These are phyloP conservation scores for Mesochorus sp. DNA, from an alignment of 2,888 invertebrate genomes.

Conservation along the genomic window DNA sequence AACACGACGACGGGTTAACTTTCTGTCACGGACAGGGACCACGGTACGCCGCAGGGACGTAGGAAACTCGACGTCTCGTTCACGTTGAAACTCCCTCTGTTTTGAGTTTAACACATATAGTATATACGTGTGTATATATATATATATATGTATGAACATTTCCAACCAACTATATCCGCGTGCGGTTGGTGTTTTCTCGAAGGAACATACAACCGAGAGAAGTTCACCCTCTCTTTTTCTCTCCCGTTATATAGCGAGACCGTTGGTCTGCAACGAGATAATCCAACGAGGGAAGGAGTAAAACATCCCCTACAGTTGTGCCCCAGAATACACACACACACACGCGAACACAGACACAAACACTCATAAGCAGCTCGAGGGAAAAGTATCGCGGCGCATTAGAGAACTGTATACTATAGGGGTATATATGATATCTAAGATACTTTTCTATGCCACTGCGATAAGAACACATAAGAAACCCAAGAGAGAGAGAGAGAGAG, in stretches of 20 bases:
- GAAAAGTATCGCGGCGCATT: conserved; percentile 21
- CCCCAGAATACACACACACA: neutral
- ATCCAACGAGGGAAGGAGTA: neutral
- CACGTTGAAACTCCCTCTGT: conserved; percentile 43
- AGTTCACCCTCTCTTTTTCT: neutral
- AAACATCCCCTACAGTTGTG: neutral
- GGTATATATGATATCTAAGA: conserved; percentile 37
- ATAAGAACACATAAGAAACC: conserved; percentile 24
- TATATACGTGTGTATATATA: neutral
- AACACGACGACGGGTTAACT: conserved; percentile 66
- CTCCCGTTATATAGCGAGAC: neutral
- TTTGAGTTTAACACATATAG: conserved; percentile 5
- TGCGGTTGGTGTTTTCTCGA: neutral
- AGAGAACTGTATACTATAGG: conserved; percentile 17
- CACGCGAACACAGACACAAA: no score
- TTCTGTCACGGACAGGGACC: conserved; percentile 67
- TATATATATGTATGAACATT: neutral
- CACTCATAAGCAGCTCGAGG: no score
- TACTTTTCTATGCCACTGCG: neutral
- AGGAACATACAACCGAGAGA: conserved; percentile 4
- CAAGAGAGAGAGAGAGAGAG: no score
- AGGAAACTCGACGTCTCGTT: conserved; percentile 57
- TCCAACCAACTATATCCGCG: neutral
- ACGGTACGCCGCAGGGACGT: conserved; percentile 59
- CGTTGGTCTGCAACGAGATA: conserved; percentile 24